phyloP scores from a whole-genome alignment of 2,888 invertebrate species.

The Thera obeliscata region DNA sequence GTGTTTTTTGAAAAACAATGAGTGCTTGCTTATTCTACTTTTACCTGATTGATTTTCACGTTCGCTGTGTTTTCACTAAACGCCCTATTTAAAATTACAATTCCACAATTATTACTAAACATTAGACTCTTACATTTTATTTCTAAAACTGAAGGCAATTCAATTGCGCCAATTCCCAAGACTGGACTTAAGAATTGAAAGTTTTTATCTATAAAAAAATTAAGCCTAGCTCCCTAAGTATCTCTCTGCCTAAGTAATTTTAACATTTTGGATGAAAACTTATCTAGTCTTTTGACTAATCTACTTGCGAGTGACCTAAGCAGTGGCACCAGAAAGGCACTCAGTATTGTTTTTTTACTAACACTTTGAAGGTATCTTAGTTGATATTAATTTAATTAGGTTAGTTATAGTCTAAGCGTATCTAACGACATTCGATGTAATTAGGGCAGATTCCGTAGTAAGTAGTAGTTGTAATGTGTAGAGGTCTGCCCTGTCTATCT shows the following conservation, averaged over 20 bases:
- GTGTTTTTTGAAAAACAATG: no score
- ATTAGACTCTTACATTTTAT: not conserved
- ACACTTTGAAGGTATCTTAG: not conserved
- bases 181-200: slow-evolving; percentile 19
- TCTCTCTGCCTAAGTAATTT: slow-evolving; percentile 6
- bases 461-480: not conserved
- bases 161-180: slow-evolving; percentile 22
- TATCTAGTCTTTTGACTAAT: slow-evolving; percentile 13
- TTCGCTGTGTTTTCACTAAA: not conserved
- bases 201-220: slow-evolving; percentile 20
- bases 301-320: not conserved
- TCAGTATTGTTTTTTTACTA: not conserved
- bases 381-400: not conserved
- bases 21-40: no score
- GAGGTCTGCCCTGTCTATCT: not conserved
- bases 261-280: slow-evolving; percentile 8
- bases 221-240: slow-evolving; percentile 10
- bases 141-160: slow-evolving; percentile 17
- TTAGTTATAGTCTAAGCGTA: not conserved
- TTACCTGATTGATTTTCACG: not conserved
- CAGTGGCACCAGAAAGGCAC: not conserved
- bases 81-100: not conserved
- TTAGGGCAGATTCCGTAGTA: not conserved
- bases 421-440: slow-evolving; percentile 4
- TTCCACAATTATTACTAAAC: not conserved